Evolutionary conservation across 2,888 invertebrate genomes (phyloP), one percentile per base, ranked within the genome.

Genomic region (Nymphalis urticae): DNA sequence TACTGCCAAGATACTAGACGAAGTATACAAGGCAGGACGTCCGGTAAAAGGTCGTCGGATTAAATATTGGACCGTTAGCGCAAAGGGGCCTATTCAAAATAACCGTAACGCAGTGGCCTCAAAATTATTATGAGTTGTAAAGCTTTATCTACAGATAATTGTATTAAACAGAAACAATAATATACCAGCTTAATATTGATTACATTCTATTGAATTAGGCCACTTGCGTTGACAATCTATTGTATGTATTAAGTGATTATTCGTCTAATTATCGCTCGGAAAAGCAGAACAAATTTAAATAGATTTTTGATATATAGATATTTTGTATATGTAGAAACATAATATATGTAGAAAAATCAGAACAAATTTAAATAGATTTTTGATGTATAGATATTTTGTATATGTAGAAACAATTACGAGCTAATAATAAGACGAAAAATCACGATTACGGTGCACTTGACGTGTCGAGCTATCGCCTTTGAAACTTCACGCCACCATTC

Each of bases 401-500:
- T 32, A 3, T 27, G 36, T 7, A 48, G 50, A 48, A 48, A 19
- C 36, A 6, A 50, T 47, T 7, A 16, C 9, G 21, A 64, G 62
- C 69, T 72, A 71, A 60, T 64, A 64, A 70, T 59, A 10, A 51
- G 72, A 75, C 76, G 75, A 75, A 64, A 73, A 75, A 73, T 64
- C 75, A 60, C 59, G 48, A 64, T 16, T 63, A 60, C 53, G 67
- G 64, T 69, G 75, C 74, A 59, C 56, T 67, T 63, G 76, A 76
- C 80, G 79, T 80, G 76, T 66, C 76, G 72, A 76, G 76, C 76
- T 71, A 80, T 80, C 80, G 82, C 82, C 76, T 69, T 62, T 66
- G 62, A 50, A 48, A 58, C 66, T 47, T 47, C 65, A 66, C 66
- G 64, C 59, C 71, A 65, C 54, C 56, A 61, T 32, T 32, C 62